Percentiles rank a stretch among this genome's conserved stretches.
phyloP scores from a whole-genome alignment of 2,113 vertebrate species.

The Pseudolaguvia tuberculata region DNA sequence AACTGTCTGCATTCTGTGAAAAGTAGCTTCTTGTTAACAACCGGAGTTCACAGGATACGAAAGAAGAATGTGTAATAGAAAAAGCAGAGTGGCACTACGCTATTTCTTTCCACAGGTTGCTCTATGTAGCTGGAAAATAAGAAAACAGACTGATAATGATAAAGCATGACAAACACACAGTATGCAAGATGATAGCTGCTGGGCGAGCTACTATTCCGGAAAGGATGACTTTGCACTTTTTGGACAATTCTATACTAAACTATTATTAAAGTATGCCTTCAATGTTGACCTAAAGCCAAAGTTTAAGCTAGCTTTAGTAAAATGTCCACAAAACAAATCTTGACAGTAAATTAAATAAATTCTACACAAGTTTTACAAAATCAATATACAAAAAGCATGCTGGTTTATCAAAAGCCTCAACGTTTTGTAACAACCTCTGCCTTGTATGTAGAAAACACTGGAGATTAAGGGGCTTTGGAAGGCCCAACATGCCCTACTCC shows the following conservation, averaged over 20 bases:
- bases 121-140: constrained; percentile 19
- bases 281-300: background rate
- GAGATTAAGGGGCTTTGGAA: constrained; percentile 41
- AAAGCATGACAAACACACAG: constrained; percentile 40
- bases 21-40: constrained; percentile 30
- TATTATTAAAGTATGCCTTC: background rate
- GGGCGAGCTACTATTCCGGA: constrained; percentile 20
- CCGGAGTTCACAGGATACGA: constrained; percentile 21
- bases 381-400: background rate
- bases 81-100: constrained; percentile 9
- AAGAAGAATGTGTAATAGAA: too few species aligned
- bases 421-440: constrained; percentile 10
- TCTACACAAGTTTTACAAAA: too few species aligned
- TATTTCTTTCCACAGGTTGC: background rate
- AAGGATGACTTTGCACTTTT: constrained; percentile 32
- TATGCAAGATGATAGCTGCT: constrained; percentile 56
- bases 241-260: constrained; percentile 1
- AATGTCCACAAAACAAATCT: background rate
- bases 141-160: background rate
- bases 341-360: background rate
- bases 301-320: background rate
- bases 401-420: constrained; percentile 4
- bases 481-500: constrained; percentile 42
- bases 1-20: constrained; percentile 40
- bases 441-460: constrained; percentile 21